A percentile compares a stretch with the other conserved stretches of the same genome.
Conservation (phyloP, 2,888 invertebrate species). For the Pyrrhia umbra region DNA sequence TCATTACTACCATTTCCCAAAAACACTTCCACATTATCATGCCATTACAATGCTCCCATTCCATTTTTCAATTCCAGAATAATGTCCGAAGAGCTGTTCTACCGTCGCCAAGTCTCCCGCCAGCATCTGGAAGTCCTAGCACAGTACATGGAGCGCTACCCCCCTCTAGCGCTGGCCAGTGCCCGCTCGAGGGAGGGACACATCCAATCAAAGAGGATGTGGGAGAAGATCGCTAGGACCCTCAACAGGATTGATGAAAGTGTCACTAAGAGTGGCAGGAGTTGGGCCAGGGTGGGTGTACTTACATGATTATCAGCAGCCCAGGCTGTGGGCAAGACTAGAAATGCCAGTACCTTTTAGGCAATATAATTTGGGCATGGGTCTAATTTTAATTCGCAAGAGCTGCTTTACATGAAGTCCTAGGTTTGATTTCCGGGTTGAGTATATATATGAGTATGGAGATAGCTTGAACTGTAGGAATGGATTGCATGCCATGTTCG, state of each 20-base stretch:
- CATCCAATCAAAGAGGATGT: constrained; percentile 51
- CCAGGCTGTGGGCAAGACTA: no score
- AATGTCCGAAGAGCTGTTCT: constrained; percentile 42
- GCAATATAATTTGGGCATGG: no score
- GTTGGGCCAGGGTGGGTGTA: constrained; percentile 57
- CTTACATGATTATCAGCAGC: neutral
- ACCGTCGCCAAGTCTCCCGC: constrained; percentile 50
- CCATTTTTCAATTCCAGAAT: constrained; percentile 17
- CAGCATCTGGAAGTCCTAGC: constrained; percentile 63
- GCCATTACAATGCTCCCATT: neutral
- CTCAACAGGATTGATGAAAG: constrained; percentile 60
- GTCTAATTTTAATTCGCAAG: no score
- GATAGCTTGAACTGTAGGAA: no score
- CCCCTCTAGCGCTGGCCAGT: constrained; percentile 58
- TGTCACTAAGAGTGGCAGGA: constrained; percentile 54
- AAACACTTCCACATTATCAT: no score
- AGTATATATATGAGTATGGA: no score
- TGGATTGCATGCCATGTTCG: no score
- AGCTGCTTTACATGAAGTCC: no score
- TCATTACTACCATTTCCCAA: neutral
- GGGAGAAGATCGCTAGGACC: constrained; percentile 63
- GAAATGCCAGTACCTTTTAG: no score
- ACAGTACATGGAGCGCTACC: constrained; percentile 66
- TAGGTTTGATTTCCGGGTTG: no score
- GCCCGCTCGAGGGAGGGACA: constrained; percentile 60